Percentiles rank a stretch among this genome's conserved stretches.
phyloP scores from a whole-genome alignment of 2,113 vertebrate genomes.

The Gobiocypris rarus region DNA sequence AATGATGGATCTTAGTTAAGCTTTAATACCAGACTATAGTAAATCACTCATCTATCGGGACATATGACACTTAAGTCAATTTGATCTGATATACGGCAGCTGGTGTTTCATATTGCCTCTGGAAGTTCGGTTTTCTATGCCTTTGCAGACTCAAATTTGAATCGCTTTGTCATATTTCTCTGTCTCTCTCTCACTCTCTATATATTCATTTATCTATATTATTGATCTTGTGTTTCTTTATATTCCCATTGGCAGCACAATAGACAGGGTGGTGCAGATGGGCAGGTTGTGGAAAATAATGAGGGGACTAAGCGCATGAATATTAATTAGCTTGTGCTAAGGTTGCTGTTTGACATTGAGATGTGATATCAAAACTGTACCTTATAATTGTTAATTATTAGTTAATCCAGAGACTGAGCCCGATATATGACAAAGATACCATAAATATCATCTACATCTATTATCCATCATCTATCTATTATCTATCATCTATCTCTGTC shows the following conservation, averaged over 20 bases:
- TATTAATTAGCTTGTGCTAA: background rate
- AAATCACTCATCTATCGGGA: conserved; percentile 33
- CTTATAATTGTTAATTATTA: background rate
- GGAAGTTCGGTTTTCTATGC: background rate
- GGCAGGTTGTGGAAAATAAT: background rate
- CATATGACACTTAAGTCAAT: conserved; percentile 30
- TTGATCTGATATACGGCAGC: conserved; percentile 33
- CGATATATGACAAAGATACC: no score
- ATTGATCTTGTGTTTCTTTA: background rate
- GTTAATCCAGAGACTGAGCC: background rate
- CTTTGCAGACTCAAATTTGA: background rate
- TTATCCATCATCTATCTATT: no score
- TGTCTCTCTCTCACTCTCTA: background rate
- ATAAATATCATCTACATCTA: no score
- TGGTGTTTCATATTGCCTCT: conserved; percentile 21
- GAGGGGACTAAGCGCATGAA: background rate
- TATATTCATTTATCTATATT: background rate
- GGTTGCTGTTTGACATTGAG: background rate
- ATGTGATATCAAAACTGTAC: background rate
- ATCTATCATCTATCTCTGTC: no score
- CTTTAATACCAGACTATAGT: conserved; percentile 17
- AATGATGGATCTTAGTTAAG: conserved; percentile 34
- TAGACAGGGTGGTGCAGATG: background rate
- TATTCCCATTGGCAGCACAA: background rate
- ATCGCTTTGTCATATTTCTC: background rate